Evolutionary conservation across 2,113 vertebrate species (phyloP).

Genomic region (Eclectus roratus): DNA sequence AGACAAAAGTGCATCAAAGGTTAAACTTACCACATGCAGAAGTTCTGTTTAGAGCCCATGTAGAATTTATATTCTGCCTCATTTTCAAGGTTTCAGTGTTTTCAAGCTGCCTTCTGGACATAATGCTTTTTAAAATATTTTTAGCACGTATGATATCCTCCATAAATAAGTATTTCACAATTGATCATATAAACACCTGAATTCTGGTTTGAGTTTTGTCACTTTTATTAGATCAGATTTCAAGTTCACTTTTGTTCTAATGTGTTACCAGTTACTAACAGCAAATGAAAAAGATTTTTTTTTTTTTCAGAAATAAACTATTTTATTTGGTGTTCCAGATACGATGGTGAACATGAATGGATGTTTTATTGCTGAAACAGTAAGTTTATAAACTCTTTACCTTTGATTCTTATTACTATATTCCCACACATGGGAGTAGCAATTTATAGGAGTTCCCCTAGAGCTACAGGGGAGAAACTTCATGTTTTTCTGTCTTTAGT

Average conservation of each 20-base stretch:
- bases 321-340: not conserved
- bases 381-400: not conserved
- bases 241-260: not conserved
- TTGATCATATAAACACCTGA: not conserved
- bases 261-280: not conserved
- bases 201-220: not conserved
- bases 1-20: not conserved
- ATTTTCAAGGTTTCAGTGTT: not conserved
- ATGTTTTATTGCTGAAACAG: not conserved
- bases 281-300: not conserved
- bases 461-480: not conserved
- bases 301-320: not conserved
- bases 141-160: not conserved
- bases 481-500: not conserved
- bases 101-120: not conserved
- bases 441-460: not conserved
- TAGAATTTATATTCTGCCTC: not conserved
- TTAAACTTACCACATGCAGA: not conserved
- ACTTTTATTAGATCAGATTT: not conserved
- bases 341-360: not conserved
- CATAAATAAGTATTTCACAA: not conserved
- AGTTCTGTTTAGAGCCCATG: not conserved
- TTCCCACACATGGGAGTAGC: not conserved
- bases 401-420: not conserved
- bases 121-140: fast-evolving